phyloP scores from a whole-genome alignment of 2,797 vertebrate genomes.

The Coccyzus lansbergi region DNA sequence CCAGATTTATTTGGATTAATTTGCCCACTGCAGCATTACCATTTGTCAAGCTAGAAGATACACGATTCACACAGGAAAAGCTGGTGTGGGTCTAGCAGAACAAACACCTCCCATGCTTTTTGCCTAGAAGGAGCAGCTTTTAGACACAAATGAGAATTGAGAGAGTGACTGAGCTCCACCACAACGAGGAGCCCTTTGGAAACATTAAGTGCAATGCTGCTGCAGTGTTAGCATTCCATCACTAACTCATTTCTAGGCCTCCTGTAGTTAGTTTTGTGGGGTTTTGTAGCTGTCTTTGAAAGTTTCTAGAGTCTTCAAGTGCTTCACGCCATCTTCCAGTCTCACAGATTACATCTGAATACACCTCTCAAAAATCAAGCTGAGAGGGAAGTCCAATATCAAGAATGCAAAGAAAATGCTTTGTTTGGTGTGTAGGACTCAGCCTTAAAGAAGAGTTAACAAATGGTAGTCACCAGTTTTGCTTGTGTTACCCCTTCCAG shows the following conservation, averaged over 20 bases:
- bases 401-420: neutral
- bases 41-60: neutral
- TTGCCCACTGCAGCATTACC: neutral
- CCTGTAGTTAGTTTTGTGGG: neutral
- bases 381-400: neutral
- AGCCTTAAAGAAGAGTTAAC: neutral
- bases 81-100: neutral
- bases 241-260: neutral
- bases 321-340: neutral
- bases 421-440: neutral
- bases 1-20: neutral
- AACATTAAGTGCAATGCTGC: neutral
- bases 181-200: neutral
- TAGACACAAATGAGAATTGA: neutral
- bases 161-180: neutral
- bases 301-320: neutral
- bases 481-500: neutral
- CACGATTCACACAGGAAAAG: neutral
- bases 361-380: neutral
- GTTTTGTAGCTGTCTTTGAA: neutral
- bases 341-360: neutral
- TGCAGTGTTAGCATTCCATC: neutral
- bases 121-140: neutral
- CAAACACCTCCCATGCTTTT: neutral
- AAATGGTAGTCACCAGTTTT: neutral